Base-by-base conservation (phyloP, 2,797 vertebrate genomes). In the Enteromius treurensis region DNA sequence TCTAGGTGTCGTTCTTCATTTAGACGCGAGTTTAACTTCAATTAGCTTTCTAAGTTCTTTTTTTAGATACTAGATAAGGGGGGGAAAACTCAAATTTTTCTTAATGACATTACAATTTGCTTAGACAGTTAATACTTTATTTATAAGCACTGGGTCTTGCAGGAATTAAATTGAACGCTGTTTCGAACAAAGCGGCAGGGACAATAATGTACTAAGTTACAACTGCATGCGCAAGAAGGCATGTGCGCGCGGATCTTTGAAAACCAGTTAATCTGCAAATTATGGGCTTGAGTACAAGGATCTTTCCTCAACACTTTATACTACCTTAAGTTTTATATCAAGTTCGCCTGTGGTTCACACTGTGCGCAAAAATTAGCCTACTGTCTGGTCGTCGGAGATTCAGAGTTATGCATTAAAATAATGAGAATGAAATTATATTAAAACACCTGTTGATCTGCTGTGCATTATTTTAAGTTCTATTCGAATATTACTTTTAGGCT, bases 1-100 rank as follows among this genome's bases (percentile, higher is more conserved):
- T 90, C 86, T 86, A 81, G 53, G 45, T 68, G n/a, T n/a, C 70
- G 58, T 53, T 62, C 60, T 49, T 62, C 40, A 65, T 45, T 21
- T 42, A 5, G 47, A 37, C 21, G 3, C 32, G 23, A 60, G 21
- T 64, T 64, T 34, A n/a, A 23, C 29, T 23, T 73, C 15, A 77
- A 62, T 65, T 17, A 76, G 51, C 73, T 58, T 23, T 53, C 32
- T 26, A 29, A 26, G 34, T 60, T 80, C 21, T 79, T 8, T 86
- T 82, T 71, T 19, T 9, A 42, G 40, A 42, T 42, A 17, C 32
- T 9, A 19, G 14, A 64, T 32, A 17, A 42, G 40, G 40, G 53
- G 55, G 4, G 0, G 3, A 1, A 32, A 64, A 34, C 15, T 32
- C 2, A 1, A 0, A 17, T 4, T 32, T 65, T 34, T 34, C 62